Percentiles rank a stretch among this genome's conserved stretches.
phyloP scores from a whole-genome alignment of 1,140 invertebrate species.

The Hestina assimilis region DNA sequence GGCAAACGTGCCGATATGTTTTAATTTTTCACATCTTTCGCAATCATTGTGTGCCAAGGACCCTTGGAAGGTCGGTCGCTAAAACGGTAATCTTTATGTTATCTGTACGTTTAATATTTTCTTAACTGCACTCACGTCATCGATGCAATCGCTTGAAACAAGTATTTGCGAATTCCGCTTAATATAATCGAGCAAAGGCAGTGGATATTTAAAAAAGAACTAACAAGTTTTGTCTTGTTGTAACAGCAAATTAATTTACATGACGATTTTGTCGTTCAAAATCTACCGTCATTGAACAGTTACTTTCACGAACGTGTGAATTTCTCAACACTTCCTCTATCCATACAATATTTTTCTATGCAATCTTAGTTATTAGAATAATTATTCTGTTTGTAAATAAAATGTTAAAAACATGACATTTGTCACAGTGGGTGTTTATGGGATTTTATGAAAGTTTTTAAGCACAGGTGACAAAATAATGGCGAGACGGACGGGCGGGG shows the following conservation, averaged over 20 bases:
- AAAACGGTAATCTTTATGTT: constrained; percentile 73
- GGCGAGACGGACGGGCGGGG: constrained; percentile 41
- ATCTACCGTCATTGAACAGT: not conserved
- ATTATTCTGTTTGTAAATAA: too few species aligned
- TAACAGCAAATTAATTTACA: constrained; percentile 5
- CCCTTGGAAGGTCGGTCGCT: constrained; percentile 58
- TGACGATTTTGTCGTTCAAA: too few species aligned
- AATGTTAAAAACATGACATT: too few species aligned
- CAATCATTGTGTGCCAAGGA: constrained; percentile 63
- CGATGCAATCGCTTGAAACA: constrained; percentile 11
- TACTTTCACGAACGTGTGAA: not conserved
- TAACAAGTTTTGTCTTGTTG: not conserved
- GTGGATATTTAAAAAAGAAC: not conserved
- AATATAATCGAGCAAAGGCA: constrained; percentile 2
- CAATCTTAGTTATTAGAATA: too few species aligned
- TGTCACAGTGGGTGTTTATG: not conserved
- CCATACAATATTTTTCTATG: too few species aligned
- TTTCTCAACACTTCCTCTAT: not conserved
- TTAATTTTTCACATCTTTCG: constrained; percentile 56
- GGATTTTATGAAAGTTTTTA: constrained; percentile 28
- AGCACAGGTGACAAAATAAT: constrained; percentile 57
- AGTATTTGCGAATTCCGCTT: constrained; percentile 2
- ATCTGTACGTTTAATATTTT: constrained; percentile 52
- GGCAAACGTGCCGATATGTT: constrained; percentile 42
- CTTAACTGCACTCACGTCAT: constrained; percentile 46